These are phyloP conservation scores for Novumbra hubbsi DNA, from an alignment of 2,797 vertebrate genomes.

Conservation along the genomic window DNA sequence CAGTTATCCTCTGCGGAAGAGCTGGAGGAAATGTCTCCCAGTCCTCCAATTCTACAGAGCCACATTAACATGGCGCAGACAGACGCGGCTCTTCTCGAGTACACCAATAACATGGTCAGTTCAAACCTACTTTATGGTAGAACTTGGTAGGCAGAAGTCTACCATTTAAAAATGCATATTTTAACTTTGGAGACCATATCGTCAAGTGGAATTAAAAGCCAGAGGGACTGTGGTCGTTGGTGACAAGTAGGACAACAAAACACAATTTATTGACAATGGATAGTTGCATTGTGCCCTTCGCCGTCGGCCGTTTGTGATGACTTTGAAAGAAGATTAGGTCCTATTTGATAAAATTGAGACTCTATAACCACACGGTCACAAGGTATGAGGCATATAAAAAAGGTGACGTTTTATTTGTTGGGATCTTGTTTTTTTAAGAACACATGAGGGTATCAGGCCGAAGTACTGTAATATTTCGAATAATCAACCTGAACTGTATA, in stretches of 20 bases:
- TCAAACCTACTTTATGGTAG: constrained; percentile 89
- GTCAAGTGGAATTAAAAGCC: constrained; percentile 17
- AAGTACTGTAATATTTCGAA: constrained; percentile 37
- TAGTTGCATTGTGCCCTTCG: constrained; percentile 9
- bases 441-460: neutral
- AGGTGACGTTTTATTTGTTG: constrained; percentile 14
- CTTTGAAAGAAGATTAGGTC: constrained; percentile 8
- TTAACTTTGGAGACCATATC: constrained; percentile 16
- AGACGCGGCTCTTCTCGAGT: constrained; percentile 85
- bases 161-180: neutral
- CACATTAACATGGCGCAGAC: constrained; percentile 79
- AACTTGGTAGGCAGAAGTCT: constrained; percentile 79
- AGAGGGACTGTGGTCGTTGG: constrained; percentile 8
- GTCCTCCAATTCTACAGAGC: constrained; percentile 79
- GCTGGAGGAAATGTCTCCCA: constrained; percentile 82
- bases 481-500: constrained; percentile 35
- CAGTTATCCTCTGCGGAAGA: constrained; percentile 71
- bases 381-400: constrained; percentile 5
- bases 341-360: constrained; percentile 4
- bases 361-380: neutral
- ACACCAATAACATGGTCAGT: constrained; percentile 80
- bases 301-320: constrained; percentile 9
- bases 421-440: constrained; percentile 8
- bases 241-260: neutral
- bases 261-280: constrained; percentile 5